Conservation (phyloP, 2,113 vertebrate species). For the Micromys minutus region DNA sequence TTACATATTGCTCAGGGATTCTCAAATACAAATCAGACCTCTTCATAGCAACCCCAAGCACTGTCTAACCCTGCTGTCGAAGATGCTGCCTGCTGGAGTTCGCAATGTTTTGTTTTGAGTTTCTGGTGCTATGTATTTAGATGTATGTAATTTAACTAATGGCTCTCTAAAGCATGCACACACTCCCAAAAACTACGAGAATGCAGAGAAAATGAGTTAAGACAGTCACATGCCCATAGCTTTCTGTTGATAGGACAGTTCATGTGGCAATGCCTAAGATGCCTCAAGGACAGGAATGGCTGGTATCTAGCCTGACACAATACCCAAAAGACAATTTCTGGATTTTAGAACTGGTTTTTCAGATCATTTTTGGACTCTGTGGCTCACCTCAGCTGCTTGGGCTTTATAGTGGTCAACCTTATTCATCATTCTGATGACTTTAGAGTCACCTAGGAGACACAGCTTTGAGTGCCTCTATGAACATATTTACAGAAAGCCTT, state of each 20-base stretch:
- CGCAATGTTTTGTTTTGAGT: slow-evolving; percentile 2
- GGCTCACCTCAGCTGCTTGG: not conserved
- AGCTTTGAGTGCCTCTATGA: not conserved
- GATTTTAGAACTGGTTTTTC: slow-evolving; percentile 17
- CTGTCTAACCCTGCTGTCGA: not conserved
- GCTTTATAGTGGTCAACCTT: not conserved
- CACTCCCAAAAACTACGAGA: not conserved
- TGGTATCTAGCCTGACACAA: not conserved
- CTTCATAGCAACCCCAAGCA: slow-evolving; percentile 18
- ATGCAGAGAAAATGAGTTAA: not conserved
- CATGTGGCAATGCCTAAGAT: not conserved
- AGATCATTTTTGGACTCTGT: not conserved
- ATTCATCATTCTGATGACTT: not conserved
- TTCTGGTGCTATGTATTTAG: not conserved
- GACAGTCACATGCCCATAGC: not conserved
- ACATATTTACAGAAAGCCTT: not conserved
- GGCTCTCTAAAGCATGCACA: not conserved
- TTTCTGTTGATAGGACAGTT: not conserved
- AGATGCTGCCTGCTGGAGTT: slow-evolving; percentile 12
- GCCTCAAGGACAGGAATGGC: not conserved
- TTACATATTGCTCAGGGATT: not conserved
- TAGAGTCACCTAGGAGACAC: not conserved
- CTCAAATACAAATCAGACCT: slow-evolving; percentile 16
- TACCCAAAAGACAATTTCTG: not conserved
- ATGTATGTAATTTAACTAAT: slow-evolving; percentile 10